These are phyloP conservation scores for Teleogryllus occipitalis DNA, from an alignment of 1,140 invertebrate genomes.

Conservation along the genomic window DNA sequence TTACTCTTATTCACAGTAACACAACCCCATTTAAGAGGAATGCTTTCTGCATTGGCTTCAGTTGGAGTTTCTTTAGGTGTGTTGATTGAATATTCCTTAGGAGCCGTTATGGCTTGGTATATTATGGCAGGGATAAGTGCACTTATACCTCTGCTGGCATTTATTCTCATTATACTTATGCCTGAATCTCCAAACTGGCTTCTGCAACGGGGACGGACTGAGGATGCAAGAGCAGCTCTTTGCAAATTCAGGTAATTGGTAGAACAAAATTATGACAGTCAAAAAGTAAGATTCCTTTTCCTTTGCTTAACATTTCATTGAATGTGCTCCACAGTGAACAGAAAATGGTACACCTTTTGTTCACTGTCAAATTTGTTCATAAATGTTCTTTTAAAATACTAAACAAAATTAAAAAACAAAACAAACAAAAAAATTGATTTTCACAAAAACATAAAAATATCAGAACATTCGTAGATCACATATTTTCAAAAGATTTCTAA, in stretches of 20 bases:
- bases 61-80: constrained; percentile 38
- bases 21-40: constrained; percentile 57
- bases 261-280: neutral
- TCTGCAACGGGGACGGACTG: constrained; percentile 49
- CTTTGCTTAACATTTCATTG: neutral
- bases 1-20: constrained; percentile 36
- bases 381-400: too few relatives aligned
- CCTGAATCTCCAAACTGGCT: constrained; percentile 66
- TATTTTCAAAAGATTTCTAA: too few relatives aligned
- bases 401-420: too few relatives aligned
- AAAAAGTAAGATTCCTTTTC: neutral
- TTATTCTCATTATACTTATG: constrained; percentile 51
- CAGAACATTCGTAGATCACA: neutral
- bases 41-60: constrained; percentile 53
- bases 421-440: too few relatives aligned
- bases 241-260: constrained; percentile 38
- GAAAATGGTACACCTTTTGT: too few relatives aligned
- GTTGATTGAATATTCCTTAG: constrained; percentile 50
- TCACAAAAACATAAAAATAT: neutral
- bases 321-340: too few relatives aligned
- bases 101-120: constrained; percentile 50
- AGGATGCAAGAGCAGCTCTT: constrained; percentile 51
- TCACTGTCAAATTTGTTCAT: too few relatives aligned
- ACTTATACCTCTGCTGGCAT: constrained; percentile 45
- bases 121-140: constrained; percentile 49